A percentile compares a stretch with the other conserved stretches of the same genome.
Evolutionary conservation across 1,140 invertebrate species (phyloP).

Genomic region (Drosophila jambulina): DNA sequence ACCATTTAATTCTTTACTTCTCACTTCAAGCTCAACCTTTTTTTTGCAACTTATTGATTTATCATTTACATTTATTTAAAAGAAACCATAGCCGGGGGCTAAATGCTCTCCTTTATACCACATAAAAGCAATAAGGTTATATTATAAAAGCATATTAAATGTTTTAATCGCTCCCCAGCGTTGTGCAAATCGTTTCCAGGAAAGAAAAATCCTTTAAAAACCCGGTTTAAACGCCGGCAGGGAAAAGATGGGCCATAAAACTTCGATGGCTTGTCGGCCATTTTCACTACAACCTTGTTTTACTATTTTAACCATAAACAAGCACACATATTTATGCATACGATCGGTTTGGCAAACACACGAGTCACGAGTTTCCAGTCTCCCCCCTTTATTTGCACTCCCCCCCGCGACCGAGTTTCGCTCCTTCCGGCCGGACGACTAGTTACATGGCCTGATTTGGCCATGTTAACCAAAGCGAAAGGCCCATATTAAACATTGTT

Average conservation of each 20-base stretch:
- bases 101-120: background rate
- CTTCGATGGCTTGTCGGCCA: conserved; percentile 7
- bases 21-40: background rate
- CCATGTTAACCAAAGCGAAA: conserved; percentile 4
- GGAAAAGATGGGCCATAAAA: background rate
- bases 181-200: background rate
- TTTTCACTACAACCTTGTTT: conserved; percentile 1
- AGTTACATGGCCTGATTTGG: conserved; percentile 7
- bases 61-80: background rate
- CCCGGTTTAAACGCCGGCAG: background rate
- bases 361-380: background rate
- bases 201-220: background rate
- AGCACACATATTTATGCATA: conserved; percentile 25
- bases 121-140: background rate
- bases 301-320: conserved; percentile 35
- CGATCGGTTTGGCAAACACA: conserved; percentile 30
- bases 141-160: background rate
- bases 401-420: background rate
- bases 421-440: conserved; percentile 8
- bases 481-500: conserved; percentile 45
- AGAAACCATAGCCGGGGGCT: background rate
- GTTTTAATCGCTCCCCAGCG: background rate
- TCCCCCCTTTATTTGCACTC: background rate
- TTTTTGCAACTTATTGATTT: background rate
- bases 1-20: too few relatives aligned